A percentile compares a stretch with the other conserved stretches of the same genome.
phyloP scores from a whole-genome alignment of 2,113 vertebrate species.

The Pachypanchax playfairii region DNA sequence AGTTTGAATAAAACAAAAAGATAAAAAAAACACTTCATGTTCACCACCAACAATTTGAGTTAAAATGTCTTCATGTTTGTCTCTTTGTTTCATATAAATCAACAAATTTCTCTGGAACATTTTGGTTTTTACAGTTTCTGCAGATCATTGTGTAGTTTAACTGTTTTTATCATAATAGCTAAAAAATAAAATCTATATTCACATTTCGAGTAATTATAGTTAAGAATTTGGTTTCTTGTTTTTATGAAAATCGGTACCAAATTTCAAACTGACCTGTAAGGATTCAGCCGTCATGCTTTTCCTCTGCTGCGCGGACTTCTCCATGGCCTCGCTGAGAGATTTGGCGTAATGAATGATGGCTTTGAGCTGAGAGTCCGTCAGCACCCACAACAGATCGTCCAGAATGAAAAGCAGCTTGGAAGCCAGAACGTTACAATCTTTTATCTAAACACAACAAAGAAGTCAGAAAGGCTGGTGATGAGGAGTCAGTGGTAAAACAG shows the following conservation, averaged over 20 bases:
- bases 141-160: no score
- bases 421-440: slow-evolving; percentile 95
- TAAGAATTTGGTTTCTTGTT: no score
- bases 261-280: slow-evolving; percentile 81
- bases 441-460: slow-evolving; percentile 83
- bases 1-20: background rate
- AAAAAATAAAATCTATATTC: no score
- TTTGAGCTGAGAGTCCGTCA: slow-evolving; percentile 96
- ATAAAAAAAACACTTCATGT: no score
- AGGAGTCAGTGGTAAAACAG: background rate
- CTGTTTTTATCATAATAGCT: no score
- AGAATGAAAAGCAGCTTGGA: slow-evolving; percentile 96
- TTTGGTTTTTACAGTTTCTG: no score
- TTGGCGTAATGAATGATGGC: slow-evolving; percentile 97
- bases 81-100: no score
- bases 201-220: no score
- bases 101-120: no score
- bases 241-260: no score
- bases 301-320: slow-evolving; percentile 94
- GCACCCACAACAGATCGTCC: slow-evolving; percentile 97
- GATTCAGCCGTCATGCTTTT: slow-evolving; percentile 83
- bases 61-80: no score
- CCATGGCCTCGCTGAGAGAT: slow-evolving; percentile 94
- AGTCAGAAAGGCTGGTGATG: background rate
- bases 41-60: no score